These are phyloP conservation scores for Bombylius major DNA, from an alignment of 2,888 invertebrate genomes.

Conservation along the genomic window DNA sequence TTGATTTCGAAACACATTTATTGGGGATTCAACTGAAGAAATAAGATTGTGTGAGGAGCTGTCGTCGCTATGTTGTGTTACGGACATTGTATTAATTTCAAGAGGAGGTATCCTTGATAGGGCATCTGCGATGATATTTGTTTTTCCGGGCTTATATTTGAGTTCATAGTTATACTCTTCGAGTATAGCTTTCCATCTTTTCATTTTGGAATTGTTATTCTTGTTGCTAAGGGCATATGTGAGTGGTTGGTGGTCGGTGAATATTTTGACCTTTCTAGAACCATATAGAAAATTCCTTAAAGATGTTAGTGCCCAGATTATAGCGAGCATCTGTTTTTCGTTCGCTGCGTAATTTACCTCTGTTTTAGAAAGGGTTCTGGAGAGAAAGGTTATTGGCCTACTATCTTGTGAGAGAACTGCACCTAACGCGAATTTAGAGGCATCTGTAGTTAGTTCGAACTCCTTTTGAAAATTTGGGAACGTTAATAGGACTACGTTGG, in stretches of 20 bases:
- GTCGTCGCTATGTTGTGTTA: slow-evolving; percentile 5
- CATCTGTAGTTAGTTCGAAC: slow-evolving; percentile 7
- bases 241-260: slow-evolving; percentile 12
- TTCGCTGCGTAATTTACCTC: slow-evolving; percentile 7
- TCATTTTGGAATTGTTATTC: too few species aligned
- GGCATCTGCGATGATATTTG: too few species aligned
- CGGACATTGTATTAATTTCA: slow-evolving; percentile 6
- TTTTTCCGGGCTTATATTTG: too few species aligned
- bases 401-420: slow-evolving; percentile 1
- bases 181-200: too few species aligned
- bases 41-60: slow-evolving; percentile 6
- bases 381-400: slow-evolving; percentile 8
- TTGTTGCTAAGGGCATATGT: neutral
- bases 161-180: too few species aligned
- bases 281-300: slow-evolving; percentile 10
- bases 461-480: neutral
- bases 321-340: too few species aligned
- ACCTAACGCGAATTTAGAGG: slow-evolving; percentile 1
- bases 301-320: neutral
- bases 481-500: neutral
- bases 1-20: slow-evolving; percentile 14
- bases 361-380: slow-evolving; percentile 10
- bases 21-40: slow-evolving; percentile 7
- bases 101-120: neutral
- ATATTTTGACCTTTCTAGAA: slow-evolving; percentile 8